Conservation (phyloP, 1,140 invertebrate species). For the Thalassaphorura encarpata region DNA sequence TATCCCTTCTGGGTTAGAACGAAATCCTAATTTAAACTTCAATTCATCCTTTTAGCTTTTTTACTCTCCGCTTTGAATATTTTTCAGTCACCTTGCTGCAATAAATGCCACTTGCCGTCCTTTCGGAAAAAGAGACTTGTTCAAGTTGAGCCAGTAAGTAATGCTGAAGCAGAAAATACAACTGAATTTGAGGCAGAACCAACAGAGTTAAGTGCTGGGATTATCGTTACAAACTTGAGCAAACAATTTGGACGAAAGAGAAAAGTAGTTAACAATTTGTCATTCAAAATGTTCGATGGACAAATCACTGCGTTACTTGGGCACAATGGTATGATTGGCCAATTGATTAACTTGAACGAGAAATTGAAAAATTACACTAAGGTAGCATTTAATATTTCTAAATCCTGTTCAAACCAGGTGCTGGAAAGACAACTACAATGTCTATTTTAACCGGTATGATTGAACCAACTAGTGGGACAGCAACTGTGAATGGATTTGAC, state of each 20-base stretch:
- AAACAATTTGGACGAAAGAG: constrained; percentile 41
- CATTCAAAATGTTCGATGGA: constrained; percentile 45
- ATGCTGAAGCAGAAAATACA: constrained; percentile 33
- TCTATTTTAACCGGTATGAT: too few relatives aligned
- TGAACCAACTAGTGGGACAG: too few relatives aligned
- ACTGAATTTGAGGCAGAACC: constrained; percentile 15
- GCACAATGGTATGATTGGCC: constrained; percentile 38
- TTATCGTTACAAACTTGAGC: constrained; percentile 40
- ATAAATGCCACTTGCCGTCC: too few relatives aligned
- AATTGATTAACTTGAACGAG: constrained; percentile 39
- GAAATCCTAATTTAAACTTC: too few relatives aligned
- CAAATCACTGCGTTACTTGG: constrained; percentile 50
- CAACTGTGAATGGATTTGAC: too few relatives aligned
- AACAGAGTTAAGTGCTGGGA: constrained; percentile 35
- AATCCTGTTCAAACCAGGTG: constrained; percentile 20
- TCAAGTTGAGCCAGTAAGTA: too few relatives aligned
- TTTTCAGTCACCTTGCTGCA: too few relatives aligned
- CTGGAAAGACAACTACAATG: too few relatives aligned
- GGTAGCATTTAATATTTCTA: constrained; percentile 39
- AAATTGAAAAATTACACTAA: too few relatives aligned
- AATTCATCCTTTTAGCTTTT: too few relatives aligned
- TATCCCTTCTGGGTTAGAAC: constrained; percentile 51
- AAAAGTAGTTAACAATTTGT: constrained; percentile 51
- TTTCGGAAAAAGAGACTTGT: too few relatives aligned
- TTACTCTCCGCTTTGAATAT: too few relatives aligned